A percentile compares a stretch with the other conserved stretches of the same genome.
phyloP scores from a whole-genome alignment of 2,888 invertebrate species.

The Philaethria dido region DNA sequence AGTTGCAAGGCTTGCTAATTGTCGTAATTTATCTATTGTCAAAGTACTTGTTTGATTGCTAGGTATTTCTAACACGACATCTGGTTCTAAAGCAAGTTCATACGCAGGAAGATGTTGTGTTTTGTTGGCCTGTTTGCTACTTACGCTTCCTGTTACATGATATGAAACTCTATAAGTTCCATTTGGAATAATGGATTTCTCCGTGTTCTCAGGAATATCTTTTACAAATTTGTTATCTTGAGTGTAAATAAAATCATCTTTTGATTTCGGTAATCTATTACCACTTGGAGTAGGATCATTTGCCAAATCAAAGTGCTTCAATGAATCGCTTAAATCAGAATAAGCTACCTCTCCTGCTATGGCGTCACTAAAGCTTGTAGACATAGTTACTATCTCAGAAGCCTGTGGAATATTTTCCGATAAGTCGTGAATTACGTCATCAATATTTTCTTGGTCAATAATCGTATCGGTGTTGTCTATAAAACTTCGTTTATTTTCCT shows the following conservation, averaged over 20 bases:
- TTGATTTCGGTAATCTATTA: conserved; percentile 72
- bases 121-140: conserved; percentile 77
- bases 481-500: conserved; percentile 67
- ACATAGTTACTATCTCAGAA: conserved; percentile 54
- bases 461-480: conserved; percentile 54
- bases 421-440: conserved; percentile 57
- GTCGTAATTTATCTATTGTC: conserved; percentile 77
- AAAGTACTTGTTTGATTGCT: conserved; percentile 68
- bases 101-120: conserved; percentile 73
- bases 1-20: conserved; percentile 83
- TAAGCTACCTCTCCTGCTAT: conserved; percentile 50
- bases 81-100: conserved; percentile 73
- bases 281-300: conserved; percentile 51
- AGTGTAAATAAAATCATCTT: conserved; percentile 57
- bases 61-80: conserved; percentile 76
- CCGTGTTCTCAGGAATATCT: conserved; percentile 44
- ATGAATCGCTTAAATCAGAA: conserved; percentile 54
- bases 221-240: conserved; percentile 38
- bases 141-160: conserved; percentile 78
- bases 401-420: conserved; percentile 52
- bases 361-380: conserved; percentile 49
- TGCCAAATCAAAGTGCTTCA: conserved; percentile 50
- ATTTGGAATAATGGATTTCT: conserved; percentile 62
- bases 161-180: conserved; percentile 78
- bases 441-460: conserved; percentile 52